Evolutionary conservation across 2,797 vertebrate species (phyloP), one percentile per base, ranked within the genome.

Genomic region (Rhynchonycteris naso): DNA sequence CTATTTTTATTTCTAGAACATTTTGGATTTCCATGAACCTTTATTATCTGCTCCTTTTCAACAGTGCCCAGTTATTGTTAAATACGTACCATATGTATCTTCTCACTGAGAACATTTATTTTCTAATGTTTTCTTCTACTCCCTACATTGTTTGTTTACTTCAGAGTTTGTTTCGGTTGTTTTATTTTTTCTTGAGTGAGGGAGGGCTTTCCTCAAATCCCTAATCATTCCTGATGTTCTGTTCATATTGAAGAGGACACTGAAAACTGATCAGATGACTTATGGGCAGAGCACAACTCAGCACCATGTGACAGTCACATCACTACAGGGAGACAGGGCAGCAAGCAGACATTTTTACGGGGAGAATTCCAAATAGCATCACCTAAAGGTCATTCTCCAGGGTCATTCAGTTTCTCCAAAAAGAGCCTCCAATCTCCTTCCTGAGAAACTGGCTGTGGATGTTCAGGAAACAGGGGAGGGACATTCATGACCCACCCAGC

Each of bases 281-380:
- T 54, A 14, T 2, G 19, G 50, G 56, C 1, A 2, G 38, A 3
- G 33, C n/a, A 18, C 35, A 61, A 33, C 56, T 71, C 14, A 5
- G 30, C 21, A 30, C 28, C 22, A 10, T 0, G 1, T 24, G 26
- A 30, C 11, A 2, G 4, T 19, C 80, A 7, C 12, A 19, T 38
- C 33, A 38, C 59, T 43, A 7, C 4, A 63, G 47, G 47, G 58
- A 74, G 28, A 38, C n/a, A 61, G 50, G 71, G 7, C 13, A n/a
- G 89, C 18, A 18, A 74, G 65, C 26, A 26, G 35, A 14, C 21
- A 9, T 47, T 35, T 56, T 76, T 15, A 28, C 21, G 35, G 35
- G 66, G 21, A 69, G 38, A 81, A 79, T 58, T 87, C 69, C 75
- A 69, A 35, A 59, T 0, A 38, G 11, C 12, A 19, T 7, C 50